phyloP scores from a whole-genome alignment of 2,113 vertebrate species.

The Coregonus clupeaformis region DNA sequence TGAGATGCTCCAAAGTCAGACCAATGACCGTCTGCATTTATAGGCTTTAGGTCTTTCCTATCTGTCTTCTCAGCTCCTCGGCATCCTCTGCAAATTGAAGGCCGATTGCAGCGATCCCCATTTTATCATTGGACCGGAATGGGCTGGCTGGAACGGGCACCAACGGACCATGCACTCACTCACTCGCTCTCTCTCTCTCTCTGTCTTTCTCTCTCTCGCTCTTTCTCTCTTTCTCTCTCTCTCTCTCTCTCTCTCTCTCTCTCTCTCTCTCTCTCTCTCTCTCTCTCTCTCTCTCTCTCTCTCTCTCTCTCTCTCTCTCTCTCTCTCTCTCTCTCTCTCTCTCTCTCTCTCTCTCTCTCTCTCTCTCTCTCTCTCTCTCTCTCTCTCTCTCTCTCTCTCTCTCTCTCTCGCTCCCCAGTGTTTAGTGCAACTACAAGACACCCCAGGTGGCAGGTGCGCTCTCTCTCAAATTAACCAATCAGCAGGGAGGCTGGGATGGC shows the following conservation, averaged over 20 bases:
- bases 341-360: conserved; percentile 29
- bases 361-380: too few relatives aligned
- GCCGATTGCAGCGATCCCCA: conserved; percentile 23
- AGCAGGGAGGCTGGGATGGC: conserved; percentile 75
- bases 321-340: too few relatives aligned
- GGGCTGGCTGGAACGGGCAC: too few relatives aligned
- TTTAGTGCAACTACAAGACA: too few relatives aligned
- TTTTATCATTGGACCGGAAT: too few relatives aligned
- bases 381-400: too few relatives aligned
- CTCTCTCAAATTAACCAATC: conserved; percentile 73
- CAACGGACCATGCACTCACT: too few relatives aligned
- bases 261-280: conserved; percentile 47
- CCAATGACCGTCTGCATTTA: conserved; percentile 44
- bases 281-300: conserved; percentile 25
- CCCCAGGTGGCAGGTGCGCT: too few relatives aligned
- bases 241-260: conserved; percentile 44
- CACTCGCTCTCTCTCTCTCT: not conserved
- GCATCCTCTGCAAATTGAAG: too few relatives aligned
- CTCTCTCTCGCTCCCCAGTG: too few relatives aligned
- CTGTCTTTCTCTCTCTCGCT: not conserved
- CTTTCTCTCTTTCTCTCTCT: not conserved
- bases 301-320: too few relatives aligned
- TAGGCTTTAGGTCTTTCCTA: conserved; percentile 52
- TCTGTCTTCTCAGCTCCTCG: too few relatives aligned
- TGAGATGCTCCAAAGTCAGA: conserved; percentile 15